These are phyloP conservation scores for Ciconia maguari DNA, from an alignment of 2,113 vertebrate species.

Conservation along the genomic window DNA sequence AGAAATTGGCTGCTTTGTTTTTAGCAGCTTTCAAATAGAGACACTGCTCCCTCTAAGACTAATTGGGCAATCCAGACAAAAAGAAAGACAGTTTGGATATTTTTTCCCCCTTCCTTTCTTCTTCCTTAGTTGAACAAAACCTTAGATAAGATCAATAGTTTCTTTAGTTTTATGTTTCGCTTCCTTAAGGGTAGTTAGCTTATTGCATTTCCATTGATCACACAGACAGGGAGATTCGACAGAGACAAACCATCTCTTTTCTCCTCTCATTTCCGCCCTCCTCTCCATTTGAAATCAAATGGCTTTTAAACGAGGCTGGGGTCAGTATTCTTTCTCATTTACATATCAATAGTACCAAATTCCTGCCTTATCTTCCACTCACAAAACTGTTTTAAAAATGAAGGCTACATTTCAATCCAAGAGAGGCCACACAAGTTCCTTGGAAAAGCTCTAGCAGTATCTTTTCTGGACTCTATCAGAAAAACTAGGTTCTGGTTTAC, in stretches of 20 bases:
- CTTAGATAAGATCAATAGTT: conserved; percentile 54
- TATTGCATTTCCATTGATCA: conserved; percentile 67
- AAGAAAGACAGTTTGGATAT: background rate
- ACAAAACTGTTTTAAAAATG: background rate
- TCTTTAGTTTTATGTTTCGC: conserved; percentile 53
- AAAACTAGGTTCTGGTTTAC: background rate
- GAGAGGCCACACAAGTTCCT: background rate
- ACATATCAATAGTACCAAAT: conserved; percentile 35
- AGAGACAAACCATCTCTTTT: conserved; percentile 51
- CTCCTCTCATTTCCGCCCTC: conserved; percentile 6
- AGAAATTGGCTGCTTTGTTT: background rate
- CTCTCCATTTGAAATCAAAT: conserved; percentile 55
- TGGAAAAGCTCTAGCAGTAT: background rate
- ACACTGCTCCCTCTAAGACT: background rate
- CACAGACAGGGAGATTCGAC: conserved; percentile 20
- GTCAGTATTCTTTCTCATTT: conserved; percentile 41
- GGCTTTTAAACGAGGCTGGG: conserved; percentile 30
- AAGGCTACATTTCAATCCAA: background rate
- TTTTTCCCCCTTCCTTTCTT: background rate
- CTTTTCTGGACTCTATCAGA: background rate
- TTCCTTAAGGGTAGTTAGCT: conserved; percentile 54
- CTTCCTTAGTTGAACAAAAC: conserved; percentile 43
- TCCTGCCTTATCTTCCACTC: background rate
- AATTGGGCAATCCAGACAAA: background rate
- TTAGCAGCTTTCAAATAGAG: background rate